These are phyloP conservation scores for Aradophagus sp. DNA, from an alignment of 1,140 invertebrate genomes.

Conservation along the genomic window DNA sequence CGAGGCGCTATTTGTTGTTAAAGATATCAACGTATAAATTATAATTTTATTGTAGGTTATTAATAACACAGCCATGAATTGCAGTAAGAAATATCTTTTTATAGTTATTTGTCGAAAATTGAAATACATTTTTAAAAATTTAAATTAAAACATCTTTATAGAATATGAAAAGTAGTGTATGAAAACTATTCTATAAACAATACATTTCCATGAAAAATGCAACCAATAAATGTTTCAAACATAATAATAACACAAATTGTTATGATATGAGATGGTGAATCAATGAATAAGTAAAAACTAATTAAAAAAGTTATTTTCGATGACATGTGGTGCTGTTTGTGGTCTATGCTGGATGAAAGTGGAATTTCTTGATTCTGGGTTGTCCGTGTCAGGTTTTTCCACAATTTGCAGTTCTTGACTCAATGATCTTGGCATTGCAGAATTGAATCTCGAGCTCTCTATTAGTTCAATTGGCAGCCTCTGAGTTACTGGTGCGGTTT, in stretches of 20 bases:
- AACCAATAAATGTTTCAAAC: background rate
- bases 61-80: too few relatives aligned
- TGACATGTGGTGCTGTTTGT: slow-evolving; percentile 47
- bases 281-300: slow-evolving; percentile 15
- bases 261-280: too few relatives aligned
- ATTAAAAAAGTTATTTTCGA: slow-evolving; percentile 53
- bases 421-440: slow-evolving; percentile 9
- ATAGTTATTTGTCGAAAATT: too few relatives aligned
- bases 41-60: slow-evolving; percentile 9
- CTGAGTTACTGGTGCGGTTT: slow-evolving; percentile 36
- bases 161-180: too few relatives aligned
- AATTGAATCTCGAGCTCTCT: slow-evolving; percentile 1
- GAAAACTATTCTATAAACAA: too few relatives aligned
- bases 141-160: too few relatives aligned
- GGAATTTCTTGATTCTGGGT: slow-evolving; percentile 3
- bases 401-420: slow-evolving; percentile 35
- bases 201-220: too few relatives aligned
- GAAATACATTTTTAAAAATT: too few relatives aligned
- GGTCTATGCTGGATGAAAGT: slow-evolving; percentile 18
- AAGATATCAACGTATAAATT: slow-evolving; percentile 73
- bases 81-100: too few relatives aligned
- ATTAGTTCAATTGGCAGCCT: slow-evolving; percentile 6
- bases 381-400: slow-evolving; percentile 15
- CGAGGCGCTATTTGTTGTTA: slow-evolving; percentile 86
- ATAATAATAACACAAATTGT: too few relatives aligned